Conservation (phyloP, 1,140 invertebrate species). For the Cyclargus thomasi region DNA sequence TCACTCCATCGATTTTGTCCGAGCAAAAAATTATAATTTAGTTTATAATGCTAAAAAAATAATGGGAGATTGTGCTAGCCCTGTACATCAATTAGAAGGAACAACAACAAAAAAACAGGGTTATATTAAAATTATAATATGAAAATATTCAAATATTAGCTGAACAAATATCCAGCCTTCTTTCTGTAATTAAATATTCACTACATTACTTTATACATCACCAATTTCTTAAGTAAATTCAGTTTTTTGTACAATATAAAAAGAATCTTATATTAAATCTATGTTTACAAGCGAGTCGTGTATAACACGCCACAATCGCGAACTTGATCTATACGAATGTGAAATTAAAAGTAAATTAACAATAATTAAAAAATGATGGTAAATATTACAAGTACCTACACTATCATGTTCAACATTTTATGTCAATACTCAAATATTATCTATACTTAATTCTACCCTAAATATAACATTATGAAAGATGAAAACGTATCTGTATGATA, state of each 20-base stretch:
- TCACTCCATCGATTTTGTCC: constrained; percentile 29
- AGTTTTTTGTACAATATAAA: constrained; percentile 75
- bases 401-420: constrained; percentile 74
- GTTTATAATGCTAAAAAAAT: constrained; percentile 27
- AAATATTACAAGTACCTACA: constrained; percentile 72
- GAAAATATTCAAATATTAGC: constrained; percentile 75
- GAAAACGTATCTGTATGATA: constrained; percentile 68
- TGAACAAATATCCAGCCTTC: constrained; percentile 65
- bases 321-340: constrained; percentile 66
- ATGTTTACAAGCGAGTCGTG: constrained; percentile 61
- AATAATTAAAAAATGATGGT: constrained; percentile 71
- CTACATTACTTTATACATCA: constrained; percentile 75
- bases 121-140: constrained; percentile 76
- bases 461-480: constrained; percentile 71
- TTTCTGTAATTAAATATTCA: constrained; percentile 74
- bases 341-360: constrained; percentile 66
- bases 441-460: constrained; percentile 67
- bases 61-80: constrained; percentile 43
- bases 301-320: constrained; percentile 57
- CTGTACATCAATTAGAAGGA: constrained; percentile 66
- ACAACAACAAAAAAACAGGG: constrained; percentile 73
- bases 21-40: constrained; percentile 17
- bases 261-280: constrained; percentile 72
- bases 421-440: constrained; percentile 71
- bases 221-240: constrained; percentile 74